Evolutionary conservation across 2,797 vertebrate species (phyloP), one percentile per base, ranked within the genome.

Genomic region (Intellagama lesueurii): DNA sequence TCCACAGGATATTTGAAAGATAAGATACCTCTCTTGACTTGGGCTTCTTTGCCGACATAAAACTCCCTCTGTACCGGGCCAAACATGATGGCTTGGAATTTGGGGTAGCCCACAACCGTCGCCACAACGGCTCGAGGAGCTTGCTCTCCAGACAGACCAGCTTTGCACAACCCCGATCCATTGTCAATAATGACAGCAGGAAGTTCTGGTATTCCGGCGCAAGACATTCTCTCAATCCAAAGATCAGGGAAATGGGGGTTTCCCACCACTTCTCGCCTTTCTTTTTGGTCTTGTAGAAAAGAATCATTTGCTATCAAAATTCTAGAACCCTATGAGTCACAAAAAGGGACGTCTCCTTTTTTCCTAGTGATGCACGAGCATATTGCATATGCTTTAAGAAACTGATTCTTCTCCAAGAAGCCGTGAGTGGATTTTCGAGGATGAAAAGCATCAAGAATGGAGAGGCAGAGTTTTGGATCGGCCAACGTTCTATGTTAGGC

Each of bases 101-200:
- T 91, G 26, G 91, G 88, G 19, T 91, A 88, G 4, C 94, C 94
- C 0, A 90, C 77, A 5, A 86, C 16, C 0, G 93, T 17, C 6
- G 92, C 81, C n/a, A 91, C 44, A 4, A 88, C 84, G 0, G 3
- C 76, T 1, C 28, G 8, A 0, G 82, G 88, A 0, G 40, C 30
- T 40, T 35, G 77, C 28, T 91, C 87, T 16, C 94, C 88, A 0
- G 47, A 86, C 7, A 94, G 16, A 1, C 88, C 94, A 0, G 89
- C 87, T 77, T 92, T 89, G 6, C 83, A 24, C 8, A 81, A 32
- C 1, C 90, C 92, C 0, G 92, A 92, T 12, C 87, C 7, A 0
- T 84, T 3, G 60, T 88, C 93, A 3, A 88, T 88, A 89, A 92
- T 88, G 52, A 81, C 64, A 0, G 75, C 17, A 0, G 35, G 30